Percentiles rank a stretch among this genome's conserved stretches.
Evolutionary conservation across 2,797 vertebrate species (phyloP).

Genomic region (Oryzias sinensis): DNA sequence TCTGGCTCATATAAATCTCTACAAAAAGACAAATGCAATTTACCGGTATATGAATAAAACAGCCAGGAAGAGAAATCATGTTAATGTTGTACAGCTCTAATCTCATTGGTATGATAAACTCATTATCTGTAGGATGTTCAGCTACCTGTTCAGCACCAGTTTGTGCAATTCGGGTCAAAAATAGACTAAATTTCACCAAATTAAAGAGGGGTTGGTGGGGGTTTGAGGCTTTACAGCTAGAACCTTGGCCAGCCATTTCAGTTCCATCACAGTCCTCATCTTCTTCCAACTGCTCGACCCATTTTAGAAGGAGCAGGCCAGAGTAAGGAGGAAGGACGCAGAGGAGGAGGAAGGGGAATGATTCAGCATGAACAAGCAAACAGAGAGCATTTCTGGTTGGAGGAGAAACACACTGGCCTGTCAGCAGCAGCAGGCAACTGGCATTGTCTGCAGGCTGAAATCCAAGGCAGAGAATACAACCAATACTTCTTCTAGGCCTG

Average conservation of each 20-base stretch:
- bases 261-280: slow-evolving; percentile 2
- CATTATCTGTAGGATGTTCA: background rate
- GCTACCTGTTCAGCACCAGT: slow-evolving; percentile 4
- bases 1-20: no score
- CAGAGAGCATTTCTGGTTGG: slow-evolving; percentile 24
- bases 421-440: slow-evolving; percentile 19
- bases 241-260: slow-evolving; percentile 4
- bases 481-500: no score
- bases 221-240: background rate
- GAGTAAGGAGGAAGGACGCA: slow-evolving; percentile 18
- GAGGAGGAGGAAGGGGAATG: slow-evolving; percentile 55
- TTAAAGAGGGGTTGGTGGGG: background rate
- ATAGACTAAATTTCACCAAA: background rate
- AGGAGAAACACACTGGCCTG: slow-evolving; percentile 32
- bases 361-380: slow-evolving; percentile 71
- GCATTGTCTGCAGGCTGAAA: no score
- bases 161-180: slow-evolving; percentile 19
- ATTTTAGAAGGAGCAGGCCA: slow-evolving; percentile 41
- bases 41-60: no score
- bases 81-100: no score
- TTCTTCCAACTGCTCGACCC: slow-evolving; percentile 50
- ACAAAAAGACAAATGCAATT: no score
- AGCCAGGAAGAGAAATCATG: no score
- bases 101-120: no score
- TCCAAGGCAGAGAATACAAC: no score